A percentile compares a stretch with the other conserved stretches of the same genome.
These are phyloP conservation scores for Anthopleura sola DNA, from an alignment of 64 coral and sea anemone genomes.

Conservation along the genomic window DNA sequence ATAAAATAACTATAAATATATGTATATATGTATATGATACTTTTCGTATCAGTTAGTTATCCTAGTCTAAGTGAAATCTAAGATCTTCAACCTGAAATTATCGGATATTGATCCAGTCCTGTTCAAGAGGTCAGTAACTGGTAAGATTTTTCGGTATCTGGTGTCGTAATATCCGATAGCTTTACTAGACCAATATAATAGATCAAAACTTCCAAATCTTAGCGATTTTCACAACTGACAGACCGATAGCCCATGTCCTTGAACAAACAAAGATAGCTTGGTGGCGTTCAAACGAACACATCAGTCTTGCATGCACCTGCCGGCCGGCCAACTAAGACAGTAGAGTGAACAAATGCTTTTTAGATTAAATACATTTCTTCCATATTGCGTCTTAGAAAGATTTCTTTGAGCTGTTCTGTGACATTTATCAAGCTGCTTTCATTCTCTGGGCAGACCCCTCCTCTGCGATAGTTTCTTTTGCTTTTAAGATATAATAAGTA, in stretches of 20 bases:
- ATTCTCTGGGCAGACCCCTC: constrained; percentile 78
- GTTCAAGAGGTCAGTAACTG: not conserved
- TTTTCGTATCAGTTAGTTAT: not conserved
- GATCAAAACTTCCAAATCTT: not conserved
- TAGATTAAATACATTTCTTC: constrained; percentile 97
- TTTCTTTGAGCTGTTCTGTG: constrained; percentile 84
- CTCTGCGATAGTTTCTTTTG: constrained; percentile 47
- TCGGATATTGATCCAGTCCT: too few species aligned
- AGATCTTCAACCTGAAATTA: not conserved
- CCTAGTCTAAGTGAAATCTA: not conserved
- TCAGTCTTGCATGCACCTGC: not conserved
- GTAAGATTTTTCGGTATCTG: not conserved
- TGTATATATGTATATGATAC: too few species aligned
- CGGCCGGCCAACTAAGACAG: not conserved
- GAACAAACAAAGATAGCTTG: not conserved
- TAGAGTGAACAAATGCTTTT: not conserved
- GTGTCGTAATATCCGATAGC: not conserved
- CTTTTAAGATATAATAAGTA: constrained; percentile 62
- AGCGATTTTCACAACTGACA: not conserved
- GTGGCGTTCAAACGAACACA: not conserved
- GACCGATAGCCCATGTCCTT: not conserved
- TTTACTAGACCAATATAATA: not conserved
- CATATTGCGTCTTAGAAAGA: constrained; percentile 85
- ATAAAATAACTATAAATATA: too few species aligned
- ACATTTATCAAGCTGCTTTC: constrained; percentile 76